Conservation (phyloP, 1,140 invertebrate species). For the Drosophila kanapiae region DNA sequence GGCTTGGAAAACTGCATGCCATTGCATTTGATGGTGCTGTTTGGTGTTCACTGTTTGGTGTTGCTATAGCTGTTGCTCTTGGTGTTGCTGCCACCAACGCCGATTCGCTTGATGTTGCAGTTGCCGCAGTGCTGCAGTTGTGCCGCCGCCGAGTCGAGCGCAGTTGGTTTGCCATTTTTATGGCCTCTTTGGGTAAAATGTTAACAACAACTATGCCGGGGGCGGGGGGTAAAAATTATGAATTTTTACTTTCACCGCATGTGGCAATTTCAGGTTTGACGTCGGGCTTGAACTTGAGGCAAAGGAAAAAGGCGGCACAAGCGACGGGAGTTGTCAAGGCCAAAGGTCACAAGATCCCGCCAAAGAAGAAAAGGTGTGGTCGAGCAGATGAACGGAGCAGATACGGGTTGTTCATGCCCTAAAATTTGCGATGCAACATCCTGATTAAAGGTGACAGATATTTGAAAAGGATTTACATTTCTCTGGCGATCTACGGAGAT, state of each 20-base stretch:
- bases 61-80: conserved; percentile 8
- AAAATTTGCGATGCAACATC: neutral
- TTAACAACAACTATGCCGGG: conserved; percentile 37
- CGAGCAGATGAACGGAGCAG: conserved; percentile 42
- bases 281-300: conserved; percentile 69
- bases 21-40: conserved; percentile 18
- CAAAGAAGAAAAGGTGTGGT: conserved; percentile 61
- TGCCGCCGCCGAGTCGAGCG: conserved; percentile 36
- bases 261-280: conserved; percentile 60
- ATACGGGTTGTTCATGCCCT: neutral
- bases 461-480: conserved; percentile 3
- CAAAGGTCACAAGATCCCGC: conserved; percentile 62
- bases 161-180: conserved; percentile 75
- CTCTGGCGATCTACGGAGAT: neutral
- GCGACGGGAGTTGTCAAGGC: conserved; percentile 65
- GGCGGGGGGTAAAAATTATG: conserved; percentile 73
- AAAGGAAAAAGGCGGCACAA: conserved; percentile 25
- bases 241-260: conserved; percentile 85
- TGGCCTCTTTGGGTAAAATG: conserved; percentile 72
- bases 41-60: neutral
- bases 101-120: conserved; percentile 6
- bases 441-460: conserved; percentile 1
- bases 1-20: conserved; percentile 64
- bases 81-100: conserved; percentile 39
- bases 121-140: conserved; percentile 12